Evolutionary conservation across 2,113 vertebrate genomes (phyloP).

Genomic region (Phyllostomus discolor): DNA sequence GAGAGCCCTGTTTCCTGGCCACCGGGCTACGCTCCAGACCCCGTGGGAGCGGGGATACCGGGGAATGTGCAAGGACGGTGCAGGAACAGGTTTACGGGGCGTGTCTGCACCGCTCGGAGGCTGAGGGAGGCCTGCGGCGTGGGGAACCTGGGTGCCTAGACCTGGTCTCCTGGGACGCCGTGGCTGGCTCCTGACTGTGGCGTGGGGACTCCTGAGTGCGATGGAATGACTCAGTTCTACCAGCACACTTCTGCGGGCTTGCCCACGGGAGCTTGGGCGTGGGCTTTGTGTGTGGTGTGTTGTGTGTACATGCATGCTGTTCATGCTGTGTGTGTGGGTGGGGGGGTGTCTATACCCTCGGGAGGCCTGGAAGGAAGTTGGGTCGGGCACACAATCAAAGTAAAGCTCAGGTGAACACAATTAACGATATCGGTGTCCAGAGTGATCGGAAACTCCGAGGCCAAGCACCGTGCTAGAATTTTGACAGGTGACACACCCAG

Average conservation of each 20-base stretch:
- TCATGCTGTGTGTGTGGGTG: neutral
- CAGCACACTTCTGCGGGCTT: neutral
- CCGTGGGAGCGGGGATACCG: neutral
- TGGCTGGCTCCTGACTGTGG: fast-evolving
- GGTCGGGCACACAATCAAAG: neutral
- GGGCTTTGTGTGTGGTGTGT: fast-evolving
- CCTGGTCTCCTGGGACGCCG: fast-evolving
- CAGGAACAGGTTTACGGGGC: fast-evolving
- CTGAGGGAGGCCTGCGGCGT: neutral
- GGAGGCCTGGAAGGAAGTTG: neutral
- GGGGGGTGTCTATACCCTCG: neutral
- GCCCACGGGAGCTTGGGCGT: fast-evolving
- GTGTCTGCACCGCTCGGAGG: fast-evolving
- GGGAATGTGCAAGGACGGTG: fast-evolving
- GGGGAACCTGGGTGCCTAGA: fast-evolving
- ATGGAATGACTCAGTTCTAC: neutral
- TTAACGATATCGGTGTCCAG: fast-evolving
- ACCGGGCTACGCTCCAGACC: fast-evolving
- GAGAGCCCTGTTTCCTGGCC: neutral
- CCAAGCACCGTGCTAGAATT: neutral
- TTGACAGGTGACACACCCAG: fast-evolving
- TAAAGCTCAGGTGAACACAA: neutral
- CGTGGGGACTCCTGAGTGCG: fast-evolving
- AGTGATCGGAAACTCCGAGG: fast-evolving
- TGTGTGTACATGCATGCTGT: neutral